Base-by-base conservation (phyloP, 2,888 invertebrate species). In the Ichneumoninae sp. region DNA sequence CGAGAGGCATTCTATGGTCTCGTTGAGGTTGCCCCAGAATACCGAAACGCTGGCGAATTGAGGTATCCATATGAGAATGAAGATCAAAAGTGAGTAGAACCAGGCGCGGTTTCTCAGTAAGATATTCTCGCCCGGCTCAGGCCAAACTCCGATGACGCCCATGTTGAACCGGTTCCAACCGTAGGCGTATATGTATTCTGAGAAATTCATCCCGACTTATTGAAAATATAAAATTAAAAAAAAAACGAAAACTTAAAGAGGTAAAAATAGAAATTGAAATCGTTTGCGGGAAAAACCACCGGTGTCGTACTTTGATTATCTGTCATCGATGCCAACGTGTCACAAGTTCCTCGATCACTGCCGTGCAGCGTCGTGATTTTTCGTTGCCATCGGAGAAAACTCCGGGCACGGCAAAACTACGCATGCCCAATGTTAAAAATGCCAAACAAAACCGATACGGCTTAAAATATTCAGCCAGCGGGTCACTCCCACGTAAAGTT, bases 111-210 rank as follows among this genome's bases (percentile, higher is more conserved):
- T 40, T 76, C 85, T 88, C 16, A 73, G 63, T 10, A 85, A 13
- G 16, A 83, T 68, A 65, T 54, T 54, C 19, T 88, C 81, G 22
- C 73, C 77, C 40, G 74, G 16, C 50, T 83, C 50, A 8, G 81
- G 76, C 83, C 85, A 85, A 40, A 75, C 44, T 3, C 91, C 91
- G 33, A 89, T 70, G 19, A 86, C 77, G 1, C 13, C 84, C 87
- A 90, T 86, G 19, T 82, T 87, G 16, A 87, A 81, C n/a, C 87
- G 83, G 52, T 90, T 89, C 86, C 89, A 90, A 8, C 89, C 87
- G 30, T 83, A 83, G 5, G 85, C 84, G 33, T 87, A 75, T 44
- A 80, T 47, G 60, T 83, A 88, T 50, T 83, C 88, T 88, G 54
- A 75, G 68, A 69, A 52, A 69, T 74, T 68, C 19, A 81, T 68